Conservation (phyloP, 2,113 vertebrate genomes). For the Orycteropus afer region DNA sequence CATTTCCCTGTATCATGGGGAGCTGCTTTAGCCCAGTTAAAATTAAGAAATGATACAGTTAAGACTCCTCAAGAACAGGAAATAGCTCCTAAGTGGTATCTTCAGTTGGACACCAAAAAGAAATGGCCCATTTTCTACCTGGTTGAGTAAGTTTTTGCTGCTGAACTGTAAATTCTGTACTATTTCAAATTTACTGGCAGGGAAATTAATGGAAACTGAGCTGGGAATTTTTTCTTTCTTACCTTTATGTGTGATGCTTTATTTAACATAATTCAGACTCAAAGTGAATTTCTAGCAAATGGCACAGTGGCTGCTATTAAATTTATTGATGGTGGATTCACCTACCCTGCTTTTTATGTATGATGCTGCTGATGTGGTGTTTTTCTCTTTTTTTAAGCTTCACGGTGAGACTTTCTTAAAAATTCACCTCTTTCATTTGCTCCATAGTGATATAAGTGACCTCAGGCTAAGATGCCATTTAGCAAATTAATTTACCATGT, state of each 20-base stretch:
- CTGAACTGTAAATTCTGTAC: slow-evolving; percentile 61
- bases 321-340: slow-evolving; percentile 55
- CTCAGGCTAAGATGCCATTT: slow-evolving; percentile 67
- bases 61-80: slow-evolving; percentile 47
- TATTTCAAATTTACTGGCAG: slow-evolving; percentile 72
- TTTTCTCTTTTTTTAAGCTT: slow-evolving; percentile 53
- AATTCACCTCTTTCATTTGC: slow-evolving; percentile 60
- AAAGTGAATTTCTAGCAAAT: slow-evolving; percentile 71
- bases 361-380: slow-evolving; percentile 58
- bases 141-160: slow-evolving; percentile 49
- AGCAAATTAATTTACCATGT: slow-evolving; percentile 73
- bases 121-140: slow-evolving; percentile 67
- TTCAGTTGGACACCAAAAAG: slow-evolving; percentile 61
- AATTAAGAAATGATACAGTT: slow-evolving; percentile 54
- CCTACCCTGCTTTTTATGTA: slow-evolving; percentile 58
- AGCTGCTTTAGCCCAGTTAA: slow-evolving; percentile 46
- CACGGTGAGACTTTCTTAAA: slow-evolving; percentile 61
- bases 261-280: slow-evolving; percentile 75
- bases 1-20: slow-evolving; percentile 10
- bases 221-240: slow-evolving; percentile 61
- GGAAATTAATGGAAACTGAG: slow-evolving; percentile 76
- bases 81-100: slow-evolving; percentile 49
- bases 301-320: slow-evolving; percentile 57
- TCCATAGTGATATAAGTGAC: slow-evolving; percentile 63
- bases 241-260: slow-evolving; percentile 53